Evolutionary conservation across 2,888 invertebrate genomes (phyloP), one percentile per base, ranked within the genome.

Genomic region (Gortyna flavago): DNA sequence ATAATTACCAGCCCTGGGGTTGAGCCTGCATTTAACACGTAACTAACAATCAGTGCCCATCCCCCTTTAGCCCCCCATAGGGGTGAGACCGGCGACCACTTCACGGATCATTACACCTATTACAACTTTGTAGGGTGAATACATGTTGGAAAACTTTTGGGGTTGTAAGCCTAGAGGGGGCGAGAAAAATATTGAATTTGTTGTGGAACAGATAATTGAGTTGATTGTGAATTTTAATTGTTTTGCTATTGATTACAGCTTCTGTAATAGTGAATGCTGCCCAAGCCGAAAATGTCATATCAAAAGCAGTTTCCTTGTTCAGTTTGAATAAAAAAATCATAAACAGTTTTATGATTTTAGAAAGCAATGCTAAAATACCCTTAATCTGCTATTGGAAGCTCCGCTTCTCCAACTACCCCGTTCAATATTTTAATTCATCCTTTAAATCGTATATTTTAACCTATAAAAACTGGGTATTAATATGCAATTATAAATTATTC

Each of bases 41-140:
- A 78, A 88, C 88, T 84, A 81, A 89, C 88, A 83, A 87, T 81
- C 77, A 77, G 54, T 67, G 74, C 73, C 85, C 73, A 61, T 18
- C 74, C 57, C 25, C 38, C 29, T 44, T 69, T 65, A 21, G 16
- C 3, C 21, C 48, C 35, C 44, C 35, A 44, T 32, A 75, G 54
- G 81, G 81, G 81, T 18, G 44, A 65, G 72, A 61, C 69, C 66
- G 72, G 54, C 76, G 85, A 82, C 79, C 88, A 84, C 87, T 89
- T 89, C 86, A 83, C 89, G 89, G 90, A 90, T 91, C 90, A 92
- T 92, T 92, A 90, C 88, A 84, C 88, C 85, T 84, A 89, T 91
- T 91, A 92, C 86, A 91, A 91, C 87, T 91, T 82, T 90, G 81
- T 79, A 73, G 85, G 85, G 88, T 80, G 89, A 89, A 86, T 88